These are phyloP conservation scores for Andrena hattorfiana DNA, from an alignment of 2,888 invertebrate genomes.

Conservation along the genomic window DNA sequence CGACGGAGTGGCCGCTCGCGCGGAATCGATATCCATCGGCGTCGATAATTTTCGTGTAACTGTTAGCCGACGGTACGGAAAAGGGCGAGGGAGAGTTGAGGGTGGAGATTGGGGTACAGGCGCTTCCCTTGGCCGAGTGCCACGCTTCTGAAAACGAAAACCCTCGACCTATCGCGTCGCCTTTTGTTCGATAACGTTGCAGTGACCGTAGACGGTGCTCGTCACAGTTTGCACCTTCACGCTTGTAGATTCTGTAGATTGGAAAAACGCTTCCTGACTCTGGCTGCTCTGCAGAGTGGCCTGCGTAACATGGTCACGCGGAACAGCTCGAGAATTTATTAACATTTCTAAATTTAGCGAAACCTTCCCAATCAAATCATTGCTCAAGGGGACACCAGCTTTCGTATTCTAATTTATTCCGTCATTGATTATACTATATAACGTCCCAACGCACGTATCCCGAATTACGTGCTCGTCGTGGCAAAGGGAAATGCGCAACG, in stretches of 20 bases:
- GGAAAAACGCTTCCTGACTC: not conserved
- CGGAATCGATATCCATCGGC: constrained; percentile 44
- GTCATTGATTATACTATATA: no score
- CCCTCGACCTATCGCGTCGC: constrained; percentile 19
- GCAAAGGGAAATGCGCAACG: not conserved
- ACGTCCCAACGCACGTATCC: not conserved
- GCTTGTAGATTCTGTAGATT: not conserved
- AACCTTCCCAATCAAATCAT: no score
- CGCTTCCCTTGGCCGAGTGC: constrained; percentile 38
- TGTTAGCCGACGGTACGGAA: constrained; percentile 27
- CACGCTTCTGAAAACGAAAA: constrained; percentile 39
- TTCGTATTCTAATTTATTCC: no score
- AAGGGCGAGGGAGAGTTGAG: constrained; percentile 13
- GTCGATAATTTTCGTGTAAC: constrained; percentile 67
- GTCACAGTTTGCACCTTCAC: constrained; percentile 6
- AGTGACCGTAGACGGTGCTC: not conserved
- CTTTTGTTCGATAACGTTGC: constrained; percentile 18
- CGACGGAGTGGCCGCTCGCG: constrained; percentile 31
- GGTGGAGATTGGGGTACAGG: not conserved
- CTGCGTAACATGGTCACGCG: not conserved
- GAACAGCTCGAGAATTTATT: not conserved
- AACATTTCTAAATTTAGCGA: no score
- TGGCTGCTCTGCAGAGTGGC: not conserved
- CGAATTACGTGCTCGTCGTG: not conserved
- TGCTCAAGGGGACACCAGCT: no score